A percentile compares a stretch with the other conserved stretches of the same genome.
These are phyloP conservation scores for Tipula unca DNA, from an alignment of 2,888 invertebrate species.

Conservation along the genomic window DNA sequence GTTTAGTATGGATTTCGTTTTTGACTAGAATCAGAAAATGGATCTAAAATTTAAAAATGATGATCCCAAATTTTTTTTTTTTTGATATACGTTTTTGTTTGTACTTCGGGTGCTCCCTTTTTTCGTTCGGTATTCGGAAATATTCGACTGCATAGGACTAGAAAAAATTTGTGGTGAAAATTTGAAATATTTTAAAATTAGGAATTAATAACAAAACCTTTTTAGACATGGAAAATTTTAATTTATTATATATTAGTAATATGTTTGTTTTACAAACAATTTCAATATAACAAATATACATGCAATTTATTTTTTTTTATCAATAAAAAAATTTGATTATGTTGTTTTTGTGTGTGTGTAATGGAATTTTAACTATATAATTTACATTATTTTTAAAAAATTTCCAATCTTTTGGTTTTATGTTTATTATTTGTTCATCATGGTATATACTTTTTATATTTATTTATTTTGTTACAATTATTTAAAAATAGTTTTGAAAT, in stretches of 20 bases:
- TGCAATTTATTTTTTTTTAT: neutral
- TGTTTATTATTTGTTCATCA: constrained; percentile 8
- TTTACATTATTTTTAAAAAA: neutral
- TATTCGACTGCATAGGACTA: neutral
- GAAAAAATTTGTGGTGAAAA: constrained; percentile 9
- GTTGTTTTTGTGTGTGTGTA: neutral
- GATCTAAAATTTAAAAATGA: constrained; percentile 1
- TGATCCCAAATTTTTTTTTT: neutral
- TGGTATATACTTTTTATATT: neutral
- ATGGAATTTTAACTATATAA: neutral
- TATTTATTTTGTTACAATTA: neutral
- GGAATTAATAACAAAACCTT: neutral
- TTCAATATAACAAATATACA: neutral
- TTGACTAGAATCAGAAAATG: neutral
- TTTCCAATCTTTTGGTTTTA: neutral
- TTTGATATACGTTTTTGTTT: constrained; percentile 21
- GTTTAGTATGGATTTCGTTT: constrained; percentile 14
- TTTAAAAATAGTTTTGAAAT: neutral
- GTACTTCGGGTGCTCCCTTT: constrained; percentile 22
- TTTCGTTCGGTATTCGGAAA: constrained; percentile 10
- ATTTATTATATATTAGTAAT: neutral
- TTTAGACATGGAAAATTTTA: neutral
- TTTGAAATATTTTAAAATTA: neutral
- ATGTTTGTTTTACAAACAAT: constrained; percentile 3
- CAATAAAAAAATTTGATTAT: neutral